Conservation (phyloP, 2,797 vertebrate genomes). For the Poeciliopsis turneri region DNA sequence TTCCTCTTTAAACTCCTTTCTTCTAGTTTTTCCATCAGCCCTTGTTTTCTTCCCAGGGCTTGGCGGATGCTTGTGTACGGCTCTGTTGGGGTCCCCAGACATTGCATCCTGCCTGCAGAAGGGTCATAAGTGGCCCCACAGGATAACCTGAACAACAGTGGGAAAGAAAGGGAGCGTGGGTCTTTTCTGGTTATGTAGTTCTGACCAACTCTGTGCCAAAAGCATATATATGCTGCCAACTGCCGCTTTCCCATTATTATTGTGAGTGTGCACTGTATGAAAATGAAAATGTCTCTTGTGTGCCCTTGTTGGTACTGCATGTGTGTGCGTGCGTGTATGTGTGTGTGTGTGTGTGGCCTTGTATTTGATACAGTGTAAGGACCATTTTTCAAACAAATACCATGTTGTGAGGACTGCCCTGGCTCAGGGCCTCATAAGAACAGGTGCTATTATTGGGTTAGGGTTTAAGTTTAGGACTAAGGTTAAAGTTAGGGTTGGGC, state of each 20-base stretch:
- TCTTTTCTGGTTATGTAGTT: constrained; percentile 58
- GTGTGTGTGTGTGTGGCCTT: not conserved
- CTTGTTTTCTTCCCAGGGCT: constrained; percentile 84
- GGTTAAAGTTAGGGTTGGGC: no score
- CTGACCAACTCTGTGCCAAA: constrained; percentile 62
- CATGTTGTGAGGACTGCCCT: not conserved
- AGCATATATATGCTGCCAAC: constrained; percentile 52
- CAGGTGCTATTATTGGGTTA: not conserved
- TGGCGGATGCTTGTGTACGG: constrained; percentile 79
- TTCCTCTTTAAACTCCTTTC: constrained; percentile 73
- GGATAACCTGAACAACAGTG: constrained; percentile 87
- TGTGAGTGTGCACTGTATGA: constrained; percentile 44
- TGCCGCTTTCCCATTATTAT: constrained; percentile 48
- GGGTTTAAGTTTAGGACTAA: not conserved
- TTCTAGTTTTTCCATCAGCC: constrained; percentile 75
- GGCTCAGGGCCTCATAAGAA: no score
- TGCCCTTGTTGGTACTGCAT: not conserved
- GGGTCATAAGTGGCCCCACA: constrained; percentile 82
- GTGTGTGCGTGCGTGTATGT: not conserved
- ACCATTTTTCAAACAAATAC: no score
- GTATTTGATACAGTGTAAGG: not conserved
- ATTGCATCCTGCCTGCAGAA: constrained; percentile 81
- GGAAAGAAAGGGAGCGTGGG: constrained; percentile 78
- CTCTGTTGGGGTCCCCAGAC: constrained; percentile 82
- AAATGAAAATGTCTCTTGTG: constrained; percentile 19